phyloP scores from a whole-genome alignment of 2,888 invertebrate genomes.

The Hetaerina titia region DNA sequence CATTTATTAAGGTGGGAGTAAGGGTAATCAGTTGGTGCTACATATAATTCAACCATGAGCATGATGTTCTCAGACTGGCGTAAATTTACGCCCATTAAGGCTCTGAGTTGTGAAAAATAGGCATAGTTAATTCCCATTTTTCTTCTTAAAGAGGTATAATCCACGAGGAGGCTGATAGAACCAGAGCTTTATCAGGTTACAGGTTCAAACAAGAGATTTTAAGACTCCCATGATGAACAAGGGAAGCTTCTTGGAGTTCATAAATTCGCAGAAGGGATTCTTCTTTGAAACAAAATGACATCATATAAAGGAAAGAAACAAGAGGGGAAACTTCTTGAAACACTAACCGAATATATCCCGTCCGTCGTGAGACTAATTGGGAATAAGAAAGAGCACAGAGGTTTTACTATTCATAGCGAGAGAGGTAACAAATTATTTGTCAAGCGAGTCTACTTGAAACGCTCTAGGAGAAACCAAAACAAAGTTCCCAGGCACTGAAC shows the following conservation, averaged over 20 bases:
- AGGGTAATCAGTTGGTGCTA: no score
- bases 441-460: no score
- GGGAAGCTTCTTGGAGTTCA: neutral
- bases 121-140: neutral
- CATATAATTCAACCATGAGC: neutral
- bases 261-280: neutral
- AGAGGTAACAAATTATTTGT: slow-evolving; percentile 15
- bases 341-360: neutral
- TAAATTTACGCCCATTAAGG: neutral
- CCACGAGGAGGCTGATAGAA: neutral
- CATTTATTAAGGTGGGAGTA: no score
- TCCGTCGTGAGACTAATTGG: slow-evolving; percentile 26
- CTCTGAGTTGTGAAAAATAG: neutral
- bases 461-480: no score
- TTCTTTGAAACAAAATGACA: neutral
- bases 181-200: neutral
- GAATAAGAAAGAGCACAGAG: neutral
- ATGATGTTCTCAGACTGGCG: no score
- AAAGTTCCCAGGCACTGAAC: no score
- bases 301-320: neutral
- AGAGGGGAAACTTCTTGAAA: neutral
- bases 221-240: neutral
- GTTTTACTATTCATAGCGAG: neutral
- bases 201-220: neutral
- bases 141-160: neutral